These are phyloP conservation scores for Parotocinclus haroldoi DNA, from an alignment of 2,797 vertebrate genomes.

Conservation along the genomic window DNA sequence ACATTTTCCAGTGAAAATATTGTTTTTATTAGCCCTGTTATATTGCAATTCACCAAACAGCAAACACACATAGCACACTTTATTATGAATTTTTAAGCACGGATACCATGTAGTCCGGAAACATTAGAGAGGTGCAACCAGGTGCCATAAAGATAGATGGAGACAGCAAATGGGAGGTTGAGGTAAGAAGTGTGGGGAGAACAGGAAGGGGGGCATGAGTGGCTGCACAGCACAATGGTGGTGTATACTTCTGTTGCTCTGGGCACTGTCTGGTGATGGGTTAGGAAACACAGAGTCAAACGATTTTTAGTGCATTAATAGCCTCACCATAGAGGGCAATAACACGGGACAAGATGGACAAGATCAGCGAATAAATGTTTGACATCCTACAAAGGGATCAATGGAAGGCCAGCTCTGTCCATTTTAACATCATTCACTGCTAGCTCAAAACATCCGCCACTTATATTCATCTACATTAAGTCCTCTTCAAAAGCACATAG, in stretches of 20 bases:
- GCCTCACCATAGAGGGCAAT: conserved; percentile 73
- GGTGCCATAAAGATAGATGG: conserved; percentile 98
- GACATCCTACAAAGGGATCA: conserved; percentile 79
- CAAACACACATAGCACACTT: conserved; percentile 98
- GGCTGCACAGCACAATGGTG: conserved; percentile 61
- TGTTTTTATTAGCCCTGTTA: conserved; percentile 85
- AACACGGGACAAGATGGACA: conserved; percentile 61
- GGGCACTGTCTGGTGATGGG: conserved; percentile 73
- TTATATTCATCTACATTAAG: conserved; percentile 37
- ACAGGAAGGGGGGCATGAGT: conserved; percentile 56
- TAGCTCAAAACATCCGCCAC: conserved; percentile 54
- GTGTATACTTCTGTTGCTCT: conserved; percentile 79
- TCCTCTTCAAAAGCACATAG: no score
- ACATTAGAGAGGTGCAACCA: conserved; percentile 90
- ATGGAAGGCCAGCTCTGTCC: conserved; percentile 62
- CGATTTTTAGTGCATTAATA: conserved; percentile 90
- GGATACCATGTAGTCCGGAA: conserved; percentile 92
- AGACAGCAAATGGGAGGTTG: conserved; percentile 72
- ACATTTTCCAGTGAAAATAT: conserved; percentile 61
- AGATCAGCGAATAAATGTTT: conserved; percentile 78
- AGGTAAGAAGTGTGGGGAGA: conserved; percentile 61
- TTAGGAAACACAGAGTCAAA: conserved; percentile 82
- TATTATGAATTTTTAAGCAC: conserved; percentile 99
- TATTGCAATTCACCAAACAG: conserved; percentile 97
- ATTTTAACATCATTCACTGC: conserved; percentile 61